Conservation (phyloP, 2,797 vertebrate genomes). For the Falco naumanni region DNA sequence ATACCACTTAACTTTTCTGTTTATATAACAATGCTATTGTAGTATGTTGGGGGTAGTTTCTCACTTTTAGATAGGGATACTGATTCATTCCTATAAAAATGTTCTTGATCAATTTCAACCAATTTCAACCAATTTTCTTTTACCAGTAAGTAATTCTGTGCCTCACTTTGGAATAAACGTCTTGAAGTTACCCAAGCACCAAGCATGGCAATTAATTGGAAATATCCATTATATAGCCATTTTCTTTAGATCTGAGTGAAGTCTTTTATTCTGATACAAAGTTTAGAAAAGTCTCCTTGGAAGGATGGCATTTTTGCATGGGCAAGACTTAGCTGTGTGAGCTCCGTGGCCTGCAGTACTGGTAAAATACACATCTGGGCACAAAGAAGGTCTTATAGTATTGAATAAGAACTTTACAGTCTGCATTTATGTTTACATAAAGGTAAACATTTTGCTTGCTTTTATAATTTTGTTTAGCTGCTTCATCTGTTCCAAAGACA, state of each 20-base stretch:
- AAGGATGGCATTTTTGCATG: not conserved
- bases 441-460: not conserved
- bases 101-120: not conserved
- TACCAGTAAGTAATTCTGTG: not conserved
- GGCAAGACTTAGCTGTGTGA: not conserved
- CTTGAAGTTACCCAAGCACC: not conserved
- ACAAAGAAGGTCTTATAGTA: not conserved
- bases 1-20: not conserved
- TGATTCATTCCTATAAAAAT: not conserved
- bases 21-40: not conserved
- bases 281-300: not conserved
- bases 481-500: not conserved
- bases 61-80: not conserved
- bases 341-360: accelerated
- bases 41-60: not conserved
- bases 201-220: not conserved
- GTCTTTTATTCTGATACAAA: not conserved
- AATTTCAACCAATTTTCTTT: not conserved
- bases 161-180: not conserved
- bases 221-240: not conserved
- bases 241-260: not conserved
- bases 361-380: not conserved
- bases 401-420: not conserved
- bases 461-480: not conserved
- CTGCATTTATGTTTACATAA: not conserved